These are phyloP conservation scores for Gnathonemus echidnorhynchus DNA, from an alignment of 2,113 vertebrate species.

Conservation along the genomic window DNA sequence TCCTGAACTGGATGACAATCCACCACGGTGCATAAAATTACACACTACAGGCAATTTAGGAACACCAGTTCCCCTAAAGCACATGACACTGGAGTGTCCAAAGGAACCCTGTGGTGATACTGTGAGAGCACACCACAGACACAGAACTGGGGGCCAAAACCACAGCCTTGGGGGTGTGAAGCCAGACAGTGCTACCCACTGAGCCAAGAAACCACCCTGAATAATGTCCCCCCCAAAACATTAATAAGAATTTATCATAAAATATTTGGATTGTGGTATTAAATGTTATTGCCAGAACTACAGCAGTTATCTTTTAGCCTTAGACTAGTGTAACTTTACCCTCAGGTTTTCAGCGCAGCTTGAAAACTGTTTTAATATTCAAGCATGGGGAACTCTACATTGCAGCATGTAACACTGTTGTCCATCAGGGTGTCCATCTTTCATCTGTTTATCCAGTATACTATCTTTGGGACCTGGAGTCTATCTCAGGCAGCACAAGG, in stretches of 20 bases:
- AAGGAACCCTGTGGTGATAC: neutral
- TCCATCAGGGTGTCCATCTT: neutral
- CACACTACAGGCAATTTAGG: neutral
- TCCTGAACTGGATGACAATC: neutral
- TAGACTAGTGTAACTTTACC: neutral
- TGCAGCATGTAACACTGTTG: neutral
- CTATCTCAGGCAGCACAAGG: neutral
- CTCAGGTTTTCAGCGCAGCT: neutral
- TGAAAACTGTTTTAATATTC: neutral
- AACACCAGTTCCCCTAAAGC: neutral
- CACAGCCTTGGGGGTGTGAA: neutral
- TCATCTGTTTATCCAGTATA: neutral
- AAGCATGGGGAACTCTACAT: neutral
- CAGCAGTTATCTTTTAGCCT: neutral
- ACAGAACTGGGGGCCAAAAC: neutral
- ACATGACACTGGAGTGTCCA: neutral
- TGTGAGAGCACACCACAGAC: neutral
- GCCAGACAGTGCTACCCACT: neutral
- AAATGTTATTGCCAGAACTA: neutral
- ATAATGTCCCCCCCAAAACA: neutral
- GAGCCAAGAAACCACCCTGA: no score
- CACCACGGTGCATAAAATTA: neutral
- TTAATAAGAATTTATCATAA: neutral
- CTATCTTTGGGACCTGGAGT: neutral
- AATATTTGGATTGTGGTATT: neutral